Base-by-base conservation (phyloP, 2,888 invertebrate genomes). In the Herminia tarsipennalis region DNA sequence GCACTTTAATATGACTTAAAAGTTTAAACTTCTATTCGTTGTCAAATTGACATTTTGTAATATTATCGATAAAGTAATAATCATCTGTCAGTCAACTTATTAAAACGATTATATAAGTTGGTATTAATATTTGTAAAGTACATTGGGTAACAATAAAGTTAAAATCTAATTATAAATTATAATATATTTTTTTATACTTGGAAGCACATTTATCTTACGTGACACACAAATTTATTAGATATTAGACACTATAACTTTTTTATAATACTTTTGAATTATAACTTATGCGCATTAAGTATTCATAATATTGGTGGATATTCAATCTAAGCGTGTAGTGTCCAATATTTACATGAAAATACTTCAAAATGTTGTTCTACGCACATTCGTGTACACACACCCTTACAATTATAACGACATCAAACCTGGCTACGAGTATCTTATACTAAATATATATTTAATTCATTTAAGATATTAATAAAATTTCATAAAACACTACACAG, bases 141-240 rank as follows among this genome's bases (percentile, higher is more conserved):
- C 20, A 29, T 36, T 38, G 33, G 22, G 18, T 13, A 42, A 34
- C 2, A 20, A 49, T 28, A 46, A 24, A 44, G 13, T 36, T 43
- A 39, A 43, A 41, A 17, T 9, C 50, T 51, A 48, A 53, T n/a
- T n/a, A n/a, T n/a, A n/a, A 39, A 27, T 22, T 48, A 43, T 24
- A 36, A 42, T 46, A 40, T 13, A 34, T 25, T 25, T 25, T 40
- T 29, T 52, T 48, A 56, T 58, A 60, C 41, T 45, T 69, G 70
- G 70, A 73, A 73, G 72, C 72, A 70, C 73, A 60, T 64, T 63
- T 45, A 65, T 51, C 10, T 41, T 46, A 48, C 8, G 41, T 17
- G 36, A 39, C 8, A 37, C 30, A 44, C 21, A 28, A 35, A 41
- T 47, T 34, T 35, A 34, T 30, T 35, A 50, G 33, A 54, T 43